phyloP scores from a whole-genome alignment of 1,140 invertebrate genomes.

The Drosophila miranda region DNA sequence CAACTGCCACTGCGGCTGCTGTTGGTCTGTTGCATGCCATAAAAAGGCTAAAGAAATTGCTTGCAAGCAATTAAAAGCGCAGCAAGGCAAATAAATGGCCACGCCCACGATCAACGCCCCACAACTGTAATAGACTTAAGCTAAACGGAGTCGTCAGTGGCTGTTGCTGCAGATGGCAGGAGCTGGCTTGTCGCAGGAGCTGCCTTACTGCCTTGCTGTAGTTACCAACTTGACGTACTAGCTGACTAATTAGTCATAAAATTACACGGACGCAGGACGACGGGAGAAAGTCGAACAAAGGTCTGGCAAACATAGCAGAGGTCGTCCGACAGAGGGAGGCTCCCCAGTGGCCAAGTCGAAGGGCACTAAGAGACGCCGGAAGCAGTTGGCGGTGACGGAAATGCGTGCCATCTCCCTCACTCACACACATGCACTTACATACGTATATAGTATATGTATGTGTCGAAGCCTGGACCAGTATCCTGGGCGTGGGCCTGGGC shows the following conservation, averaged over 20 bases:
- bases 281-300: conserved; percentile 46
- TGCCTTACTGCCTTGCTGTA: conserved; percentile 39
- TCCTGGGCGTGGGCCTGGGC: conserved; percentile 1
- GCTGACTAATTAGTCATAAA: conserved; percentile 79
- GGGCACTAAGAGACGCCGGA: conserved; percentile 70
- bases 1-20: conserved; percentile 15
- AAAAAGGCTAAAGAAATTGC: conserved; percentile 62
- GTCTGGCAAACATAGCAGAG: conserved; percentile 45
- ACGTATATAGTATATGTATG: not conserved
- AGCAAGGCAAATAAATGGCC: conserved; percentile 71
- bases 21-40: conserved; percentile 47
- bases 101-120: conserved; percentile 65
- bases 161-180: not conserved
- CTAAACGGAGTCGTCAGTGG: conserved; percentile 55
- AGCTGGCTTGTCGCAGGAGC: not conserved
- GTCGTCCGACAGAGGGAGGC: conserved; percentile 4
- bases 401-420: conserved; percentile 53
- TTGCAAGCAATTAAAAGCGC: conserved; percentile 74
- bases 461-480: too few species aligned
- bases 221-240: conserved; percentile 71
- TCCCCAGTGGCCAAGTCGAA: conserved; percentile 57
- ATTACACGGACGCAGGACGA: conserved; percentile 60
- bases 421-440: not conserved
- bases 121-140: conserved; percentile 53
- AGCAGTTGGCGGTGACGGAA: conserved; percentile 72